Evolutionary conservation across 2,113 vertebrate genomes (phyloP).

Genomic region (Lota lota): DNA sequence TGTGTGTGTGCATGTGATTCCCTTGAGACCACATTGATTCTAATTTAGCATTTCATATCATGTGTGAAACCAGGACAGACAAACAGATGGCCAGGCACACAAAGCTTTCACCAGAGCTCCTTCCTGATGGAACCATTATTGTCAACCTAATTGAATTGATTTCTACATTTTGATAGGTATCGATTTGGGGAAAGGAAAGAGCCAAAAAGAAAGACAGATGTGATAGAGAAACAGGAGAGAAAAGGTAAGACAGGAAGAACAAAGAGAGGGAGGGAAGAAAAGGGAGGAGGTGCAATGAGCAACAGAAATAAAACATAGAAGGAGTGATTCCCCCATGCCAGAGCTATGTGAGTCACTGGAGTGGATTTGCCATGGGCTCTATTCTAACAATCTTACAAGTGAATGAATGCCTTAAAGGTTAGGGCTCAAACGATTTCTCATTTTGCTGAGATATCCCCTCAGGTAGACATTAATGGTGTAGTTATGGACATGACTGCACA

Average conservation of each 20-base stretch:
- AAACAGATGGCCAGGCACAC: neutral
- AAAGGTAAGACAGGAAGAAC: neutral
- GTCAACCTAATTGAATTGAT: neutral
- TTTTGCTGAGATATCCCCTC: conserved; percentile 55
- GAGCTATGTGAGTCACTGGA: conserved; percentile 56
- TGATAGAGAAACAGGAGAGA: neutral
- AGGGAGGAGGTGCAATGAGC: conserved; percentile 8
- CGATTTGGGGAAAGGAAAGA: neutral
- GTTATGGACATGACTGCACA: conserved; percentile 64
- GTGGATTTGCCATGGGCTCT: conserved; percentile 56
- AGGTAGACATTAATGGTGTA: conserved; percentile 64
- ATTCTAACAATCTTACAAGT: conserved; percentile 51
- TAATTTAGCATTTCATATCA: neutral
- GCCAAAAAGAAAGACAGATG: neutral
- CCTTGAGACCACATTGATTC: neutral
- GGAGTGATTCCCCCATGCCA: conserved; percentile 43
- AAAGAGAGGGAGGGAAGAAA: conserved; percentile 12
- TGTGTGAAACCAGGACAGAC: neutral
- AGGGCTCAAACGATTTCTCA: conserved; percentile 63
- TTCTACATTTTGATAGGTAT: neutral
- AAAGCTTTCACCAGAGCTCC: neutral
- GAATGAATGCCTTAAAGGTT: conserved; percentile 65
- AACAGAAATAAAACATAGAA: conserved; percentile 4
- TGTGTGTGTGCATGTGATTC: neutral
- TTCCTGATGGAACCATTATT: neutral